Evolutionary conservation across 1,140 invertebrate species (phyloP).

Genomic region (Mycetomoellerius zeteki): DNA sequence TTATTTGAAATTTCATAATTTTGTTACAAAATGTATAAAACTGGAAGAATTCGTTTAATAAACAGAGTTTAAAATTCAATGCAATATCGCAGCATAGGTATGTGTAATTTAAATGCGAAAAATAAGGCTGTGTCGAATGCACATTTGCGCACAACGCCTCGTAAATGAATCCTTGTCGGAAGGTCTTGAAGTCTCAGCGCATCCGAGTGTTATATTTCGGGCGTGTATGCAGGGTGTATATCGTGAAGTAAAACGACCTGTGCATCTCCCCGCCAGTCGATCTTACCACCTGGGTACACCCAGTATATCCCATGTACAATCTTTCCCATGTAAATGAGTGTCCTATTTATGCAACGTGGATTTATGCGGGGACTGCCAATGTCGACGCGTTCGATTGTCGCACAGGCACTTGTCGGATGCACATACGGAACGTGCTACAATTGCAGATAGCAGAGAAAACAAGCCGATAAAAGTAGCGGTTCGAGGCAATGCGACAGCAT

Average conservation of each 20-base stretch:
- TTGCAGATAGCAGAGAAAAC: conserved; percentile 20
- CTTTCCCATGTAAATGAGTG: conserved; percentile 66
- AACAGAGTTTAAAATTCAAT: conserved; percentile 18
- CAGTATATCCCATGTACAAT: conserved; percentile 70
- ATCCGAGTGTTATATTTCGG: conserved; percentile 19
- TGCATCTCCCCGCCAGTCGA: not conserved
- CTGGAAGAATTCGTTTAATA: not conserved
- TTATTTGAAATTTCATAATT: not conserved
- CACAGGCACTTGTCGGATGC: conserved; percentile 18
- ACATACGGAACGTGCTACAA: conserved; percentile 16
- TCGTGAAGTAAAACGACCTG: not conserved
- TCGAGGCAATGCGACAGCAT: not conserved
- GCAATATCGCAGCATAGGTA: not conserved
- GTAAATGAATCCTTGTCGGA: conserved; percentile 11
- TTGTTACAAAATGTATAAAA: not conserved
- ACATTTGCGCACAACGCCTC: not conserved
- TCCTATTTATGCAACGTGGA: conserved; percentile 70
- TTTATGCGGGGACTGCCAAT: conserved; percentile 75
- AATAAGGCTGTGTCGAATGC: not conserved
- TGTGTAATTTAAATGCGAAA: not conserved
- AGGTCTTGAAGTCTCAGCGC: not conserved
- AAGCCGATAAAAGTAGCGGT: not conserved
- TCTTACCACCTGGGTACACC: not conserved
- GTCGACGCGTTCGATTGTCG: conserved; percentile 71
- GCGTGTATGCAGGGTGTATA: not conserved